Evolutionary conservation across 2,888 invertebrate species (phyloP).

Genomic region (Eristalinus aeneus): DNA sequence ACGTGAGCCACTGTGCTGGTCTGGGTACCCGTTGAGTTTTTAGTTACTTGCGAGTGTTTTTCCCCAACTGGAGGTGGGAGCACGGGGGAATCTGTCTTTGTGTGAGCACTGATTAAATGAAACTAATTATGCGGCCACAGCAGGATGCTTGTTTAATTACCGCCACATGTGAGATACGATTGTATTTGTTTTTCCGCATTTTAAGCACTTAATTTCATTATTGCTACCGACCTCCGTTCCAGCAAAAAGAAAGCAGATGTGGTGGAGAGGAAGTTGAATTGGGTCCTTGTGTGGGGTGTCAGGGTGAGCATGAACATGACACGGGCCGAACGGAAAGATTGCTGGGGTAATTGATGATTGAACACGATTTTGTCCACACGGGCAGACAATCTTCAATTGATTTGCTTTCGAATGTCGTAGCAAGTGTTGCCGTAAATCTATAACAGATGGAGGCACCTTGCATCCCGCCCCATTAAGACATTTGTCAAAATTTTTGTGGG

Average conservation of each 20-base stretch:
- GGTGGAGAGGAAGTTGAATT: background rate
- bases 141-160: background rate
- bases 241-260: background rate
- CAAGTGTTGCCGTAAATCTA: too few species aligned
- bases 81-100: background rate
- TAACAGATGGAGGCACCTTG: too few species aligned
- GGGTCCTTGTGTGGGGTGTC: too few species aligned
- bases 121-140: background rate
- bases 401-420: too few species aligned
- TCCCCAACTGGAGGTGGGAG: background rate
- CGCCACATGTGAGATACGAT: background rate
- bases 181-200: background rate
- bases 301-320: background rate
- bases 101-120: background rate
- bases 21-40: background rate
- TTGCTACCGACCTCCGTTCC: too few species aligned
- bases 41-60: background rate
- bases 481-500: too few species aligned
- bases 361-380: background rate
- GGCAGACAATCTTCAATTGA: too few species aligned
- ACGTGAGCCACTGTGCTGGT: background rate
- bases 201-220: background rate
- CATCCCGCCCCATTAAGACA: too few species aligned
- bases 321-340: background rate
- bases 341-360: background rate